These are phyloP conservation scores for Hippocampus kuda DNA, from an alignment of 2,797 vertebrate species.

Conservation along the genomic window DNA sequence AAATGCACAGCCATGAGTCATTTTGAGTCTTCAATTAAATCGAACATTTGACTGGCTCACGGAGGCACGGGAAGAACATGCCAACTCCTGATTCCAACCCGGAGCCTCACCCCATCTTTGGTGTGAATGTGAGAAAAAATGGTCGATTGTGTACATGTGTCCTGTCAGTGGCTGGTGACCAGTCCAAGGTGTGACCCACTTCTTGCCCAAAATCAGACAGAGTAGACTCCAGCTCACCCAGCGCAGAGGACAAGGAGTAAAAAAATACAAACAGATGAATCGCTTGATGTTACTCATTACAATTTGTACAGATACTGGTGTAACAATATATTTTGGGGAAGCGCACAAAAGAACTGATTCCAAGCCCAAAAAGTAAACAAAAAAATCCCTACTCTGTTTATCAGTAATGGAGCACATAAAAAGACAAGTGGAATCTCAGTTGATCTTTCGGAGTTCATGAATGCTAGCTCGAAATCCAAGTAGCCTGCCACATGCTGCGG, in stretches of 20 bases:
- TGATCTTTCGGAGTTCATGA: not conserved
- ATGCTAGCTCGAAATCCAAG: slow-evolving; percentile 2
- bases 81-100: no score
- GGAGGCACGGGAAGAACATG: no score
- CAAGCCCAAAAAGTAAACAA: not conserved
- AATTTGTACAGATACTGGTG: not conserved
- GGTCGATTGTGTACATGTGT: not conserved
- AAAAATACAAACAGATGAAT: not conserved
- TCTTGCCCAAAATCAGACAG: not conserved
- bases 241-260: not conserved
- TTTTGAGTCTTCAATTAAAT: no score
- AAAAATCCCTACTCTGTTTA: not conserved
- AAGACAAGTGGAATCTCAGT: not conserved
- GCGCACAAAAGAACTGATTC: not conserved
- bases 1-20: no score
- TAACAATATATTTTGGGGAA: not conserved
- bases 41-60: no score
- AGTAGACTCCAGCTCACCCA: not conserved
- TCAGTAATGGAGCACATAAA: not conserved
- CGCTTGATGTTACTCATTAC: no score
- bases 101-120: no score
- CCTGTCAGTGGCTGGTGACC: not conserved
- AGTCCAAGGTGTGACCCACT: not conserved
- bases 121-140: not conserved
- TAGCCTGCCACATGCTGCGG: not conserved